phyloP scores from a whole-genome alignment of 2,888 invertebrate genomes.

The Melieria omissa region DNA sequence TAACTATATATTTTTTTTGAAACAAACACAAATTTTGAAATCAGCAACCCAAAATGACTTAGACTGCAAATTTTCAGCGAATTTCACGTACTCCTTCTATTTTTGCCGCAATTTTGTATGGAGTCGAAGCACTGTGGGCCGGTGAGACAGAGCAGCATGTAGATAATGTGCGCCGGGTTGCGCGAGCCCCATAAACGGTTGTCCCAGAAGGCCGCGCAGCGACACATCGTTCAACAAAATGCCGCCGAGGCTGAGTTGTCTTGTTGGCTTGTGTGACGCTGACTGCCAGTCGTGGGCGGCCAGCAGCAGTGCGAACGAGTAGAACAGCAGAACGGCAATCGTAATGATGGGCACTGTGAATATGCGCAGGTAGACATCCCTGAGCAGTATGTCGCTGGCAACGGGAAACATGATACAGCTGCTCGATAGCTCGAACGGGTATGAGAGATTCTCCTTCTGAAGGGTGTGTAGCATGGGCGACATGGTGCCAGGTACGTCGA shows the following conservation, averaged over 20 bases:
- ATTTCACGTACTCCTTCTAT: too few relatives aligned
- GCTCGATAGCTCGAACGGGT: conserved; percentile 49
- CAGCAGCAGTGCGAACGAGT: conserved; percentile 45
- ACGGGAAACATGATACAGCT: conserved; percentile 52
- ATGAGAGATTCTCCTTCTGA: conserved; percentile 15
- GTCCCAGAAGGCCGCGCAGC: conserved; percentile 50
- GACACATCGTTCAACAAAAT: conserved; percentile 49
- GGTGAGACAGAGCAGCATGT: conserved; percentile 44
- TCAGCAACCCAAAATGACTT: too few relatives aligned
- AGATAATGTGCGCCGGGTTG: conserved; percentile 32
- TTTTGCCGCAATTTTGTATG: too few relatives aligned
- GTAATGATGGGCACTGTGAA: conserved; percentile 39
- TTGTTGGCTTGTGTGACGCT: conserved; percentile 10
- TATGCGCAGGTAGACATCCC: conserved; percentile 45
- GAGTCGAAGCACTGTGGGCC: too few relatives aligned
- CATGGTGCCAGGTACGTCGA: not conserved
- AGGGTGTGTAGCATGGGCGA: not conserved
- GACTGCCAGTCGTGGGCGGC: conserved; percentile 22
- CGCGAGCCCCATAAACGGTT: conserved; percentile 40
- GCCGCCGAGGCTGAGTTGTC: conserved; percentile 32
- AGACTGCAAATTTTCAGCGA: too few relatives aligned
- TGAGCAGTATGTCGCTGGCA: conserved; percentile 45
- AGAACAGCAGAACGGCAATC: conserved; percentile 40
- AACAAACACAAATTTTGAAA: too few relatives aligned
- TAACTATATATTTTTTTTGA: too few relatives aligned